Conservation (phyloP, 2,888 invertebrate species). For the Himalopsyche anomala region DNA sequence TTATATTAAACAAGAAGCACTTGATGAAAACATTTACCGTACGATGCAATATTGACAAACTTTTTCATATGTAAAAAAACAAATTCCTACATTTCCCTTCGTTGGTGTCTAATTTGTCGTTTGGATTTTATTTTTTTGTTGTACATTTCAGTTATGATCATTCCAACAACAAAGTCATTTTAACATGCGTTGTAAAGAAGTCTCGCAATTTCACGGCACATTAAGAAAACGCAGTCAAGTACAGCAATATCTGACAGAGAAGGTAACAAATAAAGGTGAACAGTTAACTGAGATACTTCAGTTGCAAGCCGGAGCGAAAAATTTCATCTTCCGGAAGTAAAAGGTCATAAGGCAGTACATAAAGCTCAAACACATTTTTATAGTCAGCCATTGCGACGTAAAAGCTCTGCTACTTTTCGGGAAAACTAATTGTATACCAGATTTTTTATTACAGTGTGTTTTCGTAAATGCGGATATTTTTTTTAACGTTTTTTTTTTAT, state of each 20-base stretch:
- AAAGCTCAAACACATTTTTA: conserved; percentile 24
- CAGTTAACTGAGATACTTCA: conserved; percentile 15
- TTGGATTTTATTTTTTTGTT: too few relatives aligned
- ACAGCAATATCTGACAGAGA: neutral
- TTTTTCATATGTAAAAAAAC: too few relatives aligned
- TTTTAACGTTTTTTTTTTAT: too few relatives aligned
- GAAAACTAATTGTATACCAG: too few relatives aligned
- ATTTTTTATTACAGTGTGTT: too few relatives aligned
- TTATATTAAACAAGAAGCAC: too few relatives aligned
- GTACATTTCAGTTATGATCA: too few relatives aligned
- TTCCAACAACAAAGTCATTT: neutral
- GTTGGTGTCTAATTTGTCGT: too few relatives aligned
- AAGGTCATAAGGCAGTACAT: neutral
- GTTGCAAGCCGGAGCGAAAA: conserved; percentile 10
- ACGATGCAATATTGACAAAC: too few relatives aligned
- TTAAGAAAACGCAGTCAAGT: conserved; percentile 6
- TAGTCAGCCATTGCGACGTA: neutral
- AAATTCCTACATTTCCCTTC: too few relatives aligned
- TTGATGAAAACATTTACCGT: too few relatives aligned
- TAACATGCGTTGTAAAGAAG: neutral
- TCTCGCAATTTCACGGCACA: neutral
- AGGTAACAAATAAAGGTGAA: neutral
- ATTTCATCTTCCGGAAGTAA: conserved; percentile 10
- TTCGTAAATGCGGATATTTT: too few relatives aligned
- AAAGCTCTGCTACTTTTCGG: neutral